These are phyloP conservation scores for Tupiocoris notatus DNA, from an alignment of 2,888 invertebrate genomes.

Conservation along the genomic window DNA sequence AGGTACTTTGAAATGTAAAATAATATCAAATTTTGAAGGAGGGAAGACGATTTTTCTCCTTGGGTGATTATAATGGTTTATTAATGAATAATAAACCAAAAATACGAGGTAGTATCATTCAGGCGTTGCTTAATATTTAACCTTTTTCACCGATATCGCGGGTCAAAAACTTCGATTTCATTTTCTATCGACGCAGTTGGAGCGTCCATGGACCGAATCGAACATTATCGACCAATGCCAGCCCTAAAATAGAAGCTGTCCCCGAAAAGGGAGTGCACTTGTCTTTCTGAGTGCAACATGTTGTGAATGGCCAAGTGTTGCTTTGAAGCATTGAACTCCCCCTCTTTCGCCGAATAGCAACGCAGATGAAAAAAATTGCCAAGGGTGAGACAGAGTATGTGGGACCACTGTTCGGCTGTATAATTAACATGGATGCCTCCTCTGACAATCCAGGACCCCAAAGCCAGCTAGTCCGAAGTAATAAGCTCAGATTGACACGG, in stretches of 20 bases:
- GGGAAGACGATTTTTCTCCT: no score
- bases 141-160: no score
- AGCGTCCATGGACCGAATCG: neutral
- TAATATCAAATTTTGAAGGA: no score
- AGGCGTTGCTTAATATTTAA: no score
- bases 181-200: no score
- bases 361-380: no score
- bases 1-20: no score
- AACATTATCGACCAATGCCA: neutral
- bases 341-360: neutral
- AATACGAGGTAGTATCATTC: no score
- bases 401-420: conserved; percentile 22
- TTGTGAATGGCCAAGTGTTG: conserved; percentile 32
- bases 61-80: no score
- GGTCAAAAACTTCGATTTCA: no score
- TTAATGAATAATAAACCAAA: no score
- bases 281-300: conserved; percentile 34
- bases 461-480: conserved; percentile 15
- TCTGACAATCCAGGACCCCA: neutral
- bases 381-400: conserved; percentile 13
- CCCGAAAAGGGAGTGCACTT: conserved; percentile 23
- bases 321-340: conserved; percentile 2
- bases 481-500: conserved; percentile 32
- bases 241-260: conserved; percentile 1
- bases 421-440: conserved; percentile 30